Base-by-base conservation (phyloP, 2,888 invertebrate species). In the Drosophila birchii region DNA sequence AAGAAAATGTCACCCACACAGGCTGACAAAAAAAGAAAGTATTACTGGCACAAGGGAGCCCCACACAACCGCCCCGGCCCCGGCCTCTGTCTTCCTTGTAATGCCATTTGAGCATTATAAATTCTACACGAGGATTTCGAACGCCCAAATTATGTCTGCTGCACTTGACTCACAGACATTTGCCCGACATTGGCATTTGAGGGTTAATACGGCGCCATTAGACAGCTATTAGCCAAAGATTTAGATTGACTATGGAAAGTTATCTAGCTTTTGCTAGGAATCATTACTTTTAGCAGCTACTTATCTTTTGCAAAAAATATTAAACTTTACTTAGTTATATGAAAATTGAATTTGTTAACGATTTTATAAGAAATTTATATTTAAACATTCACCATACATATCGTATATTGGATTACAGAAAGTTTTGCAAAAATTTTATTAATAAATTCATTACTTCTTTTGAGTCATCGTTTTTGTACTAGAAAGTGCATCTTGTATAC, bases 71-170 rank as follows among this genome's bases (percentile, higher is more conserved):
- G 38, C 38, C 12, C 18, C 9, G 29, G 9, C 34, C 60, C n/a
- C n/a, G n/a, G 45, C 39, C 57, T 56, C 45, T 70, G 47, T 49
- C 44, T 26, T 29, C 32, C 67, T 57, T 67, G 56, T 67, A 57
- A 59, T 70, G 43, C 60, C 55, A 49, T 29, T 29, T 59, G 66
- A 59, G 79, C 70, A 73, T 80, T 78, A 75, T 78, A 81, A 80
- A 80, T 80, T 78, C 69, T 69, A 75, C 80, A 80, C 75, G 76
- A 44, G 69, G 60, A 79, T 49, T 77, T 71, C 68, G 76, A 78
- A 85, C 79, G 75, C 81, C 78, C 77, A 83, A 78, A 77, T 78
- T 78, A 77, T 83, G 78, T 83, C 69, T 58, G 34, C 66, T 73
- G 76, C 39, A 71, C 69, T 75, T 78, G 74, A 38, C 67, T 60